Conservation (phyloP, 2,113 vertebrate species). For the Nerophis ophidion region DNA sequence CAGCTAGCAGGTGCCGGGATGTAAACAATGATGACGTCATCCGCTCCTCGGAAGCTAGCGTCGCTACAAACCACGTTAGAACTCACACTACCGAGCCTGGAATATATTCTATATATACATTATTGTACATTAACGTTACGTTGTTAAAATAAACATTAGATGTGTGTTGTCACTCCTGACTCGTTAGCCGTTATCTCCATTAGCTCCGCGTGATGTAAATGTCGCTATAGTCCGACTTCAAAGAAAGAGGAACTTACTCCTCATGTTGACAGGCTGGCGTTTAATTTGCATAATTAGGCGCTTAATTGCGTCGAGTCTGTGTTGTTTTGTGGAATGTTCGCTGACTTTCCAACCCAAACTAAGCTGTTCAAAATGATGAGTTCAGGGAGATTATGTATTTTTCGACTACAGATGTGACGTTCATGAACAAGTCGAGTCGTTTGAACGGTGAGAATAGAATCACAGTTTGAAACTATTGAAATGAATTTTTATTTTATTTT, state of each 20-base stretch:
- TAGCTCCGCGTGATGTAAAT: neutral
- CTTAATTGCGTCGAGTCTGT: neutral
- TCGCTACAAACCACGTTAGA: neutral
- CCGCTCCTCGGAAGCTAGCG: conserved; percentile 8
- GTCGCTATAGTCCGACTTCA: neutral
- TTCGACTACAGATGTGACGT: too few species aligned
- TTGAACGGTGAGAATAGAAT: too few species aligned
- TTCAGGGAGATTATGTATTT: neutral
- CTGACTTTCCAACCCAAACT: neutral
- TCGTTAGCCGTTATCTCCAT: conserved; percentile 5
- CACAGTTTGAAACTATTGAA: too few species aligned
- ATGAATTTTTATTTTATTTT: too few species aligned
- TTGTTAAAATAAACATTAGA: neutral
- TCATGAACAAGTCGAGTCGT: too few species aligned
- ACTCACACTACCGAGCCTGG: too few species aligned
- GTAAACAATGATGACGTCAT: conserved; percentile 52
- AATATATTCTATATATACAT: too few species aligned
- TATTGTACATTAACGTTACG: too few species aligned
- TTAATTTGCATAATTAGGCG: neutral
- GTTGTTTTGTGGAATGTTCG: neutral
- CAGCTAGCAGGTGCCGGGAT: conserved; percentile 51
- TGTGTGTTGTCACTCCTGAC: conserved; percentile 21
- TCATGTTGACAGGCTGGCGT: neutral
- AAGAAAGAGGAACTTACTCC: neutral
- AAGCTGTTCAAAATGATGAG: neutral